Evolutionary conservation across 2,797 vertebrate species (phyloP).

Genomic region (Aselliscus stoliczkanus): DNA sequence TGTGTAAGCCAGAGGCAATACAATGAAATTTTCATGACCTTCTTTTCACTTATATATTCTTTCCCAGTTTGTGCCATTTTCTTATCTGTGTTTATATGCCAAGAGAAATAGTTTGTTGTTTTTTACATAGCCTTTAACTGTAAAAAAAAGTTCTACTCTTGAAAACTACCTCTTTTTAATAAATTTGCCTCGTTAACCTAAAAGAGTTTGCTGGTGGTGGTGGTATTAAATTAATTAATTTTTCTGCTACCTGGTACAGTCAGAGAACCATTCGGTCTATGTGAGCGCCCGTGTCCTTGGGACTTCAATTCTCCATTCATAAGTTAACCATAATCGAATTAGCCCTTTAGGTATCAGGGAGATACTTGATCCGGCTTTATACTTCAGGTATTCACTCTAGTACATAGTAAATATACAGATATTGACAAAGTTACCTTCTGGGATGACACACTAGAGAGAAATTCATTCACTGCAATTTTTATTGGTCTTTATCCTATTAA

Average conservation of each 20-base stretch:
- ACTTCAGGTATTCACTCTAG: neutral
- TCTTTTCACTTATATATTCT: neutral
- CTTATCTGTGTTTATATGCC: slow-evolving; percentile 31
- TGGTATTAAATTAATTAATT: neutral
- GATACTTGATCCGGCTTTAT: neutral
- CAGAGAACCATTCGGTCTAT: neutral
- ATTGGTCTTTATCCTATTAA: neutral
- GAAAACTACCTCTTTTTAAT: neutral
- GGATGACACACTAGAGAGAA: neutral
- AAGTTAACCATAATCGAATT: neutral
- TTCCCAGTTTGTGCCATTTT: neutral
- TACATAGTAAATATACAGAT: neutral
- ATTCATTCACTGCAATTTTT: neutral
- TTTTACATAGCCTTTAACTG: neutral
- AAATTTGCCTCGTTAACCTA: neutral
- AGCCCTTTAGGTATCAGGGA: neutral
- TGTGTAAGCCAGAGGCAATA: slow-evolving; percentile 40
- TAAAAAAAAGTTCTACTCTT: neutral
- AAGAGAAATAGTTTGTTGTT: neutral
- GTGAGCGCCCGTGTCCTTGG: neutral
- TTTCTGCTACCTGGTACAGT: neutral
- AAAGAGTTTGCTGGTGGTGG: neutral
- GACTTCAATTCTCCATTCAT: neutral
- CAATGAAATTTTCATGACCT: slow-evolving; percentile 31
- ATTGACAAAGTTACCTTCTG: neutral